Percentiles rank a stretch among this genome's conserved stretches.
These are phyloP conservation scores for Cossypha dichroa DNA, from an alignment of 2,797 vertebrate species.

Conservation along the genomic window DNA sequence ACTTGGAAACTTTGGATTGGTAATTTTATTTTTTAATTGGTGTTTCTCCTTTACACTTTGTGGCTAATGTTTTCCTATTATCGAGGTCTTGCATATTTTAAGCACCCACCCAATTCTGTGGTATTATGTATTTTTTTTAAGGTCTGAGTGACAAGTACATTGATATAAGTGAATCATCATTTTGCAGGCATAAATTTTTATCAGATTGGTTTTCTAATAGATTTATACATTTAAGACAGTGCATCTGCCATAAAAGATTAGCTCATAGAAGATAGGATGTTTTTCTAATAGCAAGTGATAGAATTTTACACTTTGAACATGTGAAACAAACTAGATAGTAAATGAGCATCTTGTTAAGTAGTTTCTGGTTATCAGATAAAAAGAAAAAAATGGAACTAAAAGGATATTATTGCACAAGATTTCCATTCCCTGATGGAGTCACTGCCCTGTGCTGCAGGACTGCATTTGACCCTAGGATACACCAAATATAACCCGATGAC, in stretches of 20 bases:
- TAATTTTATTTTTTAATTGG: conserved; percentile 15
- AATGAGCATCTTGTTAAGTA: conserved; percentile 58
- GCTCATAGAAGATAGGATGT: conserved; percentile 69
- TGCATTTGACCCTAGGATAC: neutral
- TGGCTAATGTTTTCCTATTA: conserved; percentile 77
- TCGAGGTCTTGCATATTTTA: conserved; percentile 77
- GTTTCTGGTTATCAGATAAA: conserved; percentile 68
- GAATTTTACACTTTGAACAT: conserved; percentile 62
- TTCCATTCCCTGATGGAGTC: conserved; percentile 18
- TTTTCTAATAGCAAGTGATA: conserved; percentile 50
- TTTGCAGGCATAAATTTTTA: conserved; percentile 78
- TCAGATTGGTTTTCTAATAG: conserved; percentile 81
- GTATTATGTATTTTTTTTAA: conserved; percentile 68
- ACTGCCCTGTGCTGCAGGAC: conserved; percentile 8
- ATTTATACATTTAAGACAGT: conserved; percentile 75
- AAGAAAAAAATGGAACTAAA: conserved; percentile 45
- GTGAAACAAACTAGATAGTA: conserved; percentile 61
- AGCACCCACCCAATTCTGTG: conserved; percentile 72
- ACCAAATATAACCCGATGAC: conserved; percentile 9
- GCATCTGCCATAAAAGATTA: conserved; percentile 78
- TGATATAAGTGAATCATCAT: conserved; percentile 82
- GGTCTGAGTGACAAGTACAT: conserved; percentile 78
- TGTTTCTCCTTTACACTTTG: conserved; percentile 67
- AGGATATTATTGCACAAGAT: conserved; percentile 23
- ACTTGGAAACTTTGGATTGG: neutral